phyloP scores from a whole-genome alignment of 1,140 invertebrate species.

The Planococcus citri region DNA sequence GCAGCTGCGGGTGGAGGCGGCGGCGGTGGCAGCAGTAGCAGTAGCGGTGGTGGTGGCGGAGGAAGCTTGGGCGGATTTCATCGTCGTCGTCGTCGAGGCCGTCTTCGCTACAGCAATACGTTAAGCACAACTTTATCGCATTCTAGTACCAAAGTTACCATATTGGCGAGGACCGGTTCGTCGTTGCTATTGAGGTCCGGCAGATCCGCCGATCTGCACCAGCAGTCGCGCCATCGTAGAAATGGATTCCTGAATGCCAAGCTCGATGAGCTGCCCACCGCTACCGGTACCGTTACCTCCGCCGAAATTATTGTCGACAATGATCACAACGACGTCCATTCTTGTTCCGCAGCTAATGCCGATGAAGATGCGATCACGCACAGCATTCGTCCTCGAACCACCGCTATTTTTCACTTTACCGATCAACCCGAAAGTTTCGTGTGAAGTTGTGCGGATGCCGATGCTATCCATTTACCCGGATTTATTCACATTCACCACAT shows the following conservation, averaged over 20 bases:
- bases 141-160: constrained; percentile 24
- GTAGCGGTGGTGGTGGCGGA: too few species aligned
- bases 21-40: background rate
- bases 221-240: background rate
- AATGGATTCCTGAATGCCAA: background rate
- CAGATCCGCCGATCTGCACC: background rate
- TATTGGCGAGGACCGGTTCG: background rate
- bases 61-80: background rate
- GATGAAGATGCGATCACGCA: background rate
- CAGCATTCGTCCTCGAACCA: background rate
- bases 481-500: too few species aligned
- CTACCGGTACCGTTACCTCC: background rate
- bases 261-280: background rate
- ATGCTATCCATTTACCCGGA: too few species aligned
- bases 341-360: too few species aligned
- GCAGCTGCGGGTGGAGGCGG: constrained; percentile 27
- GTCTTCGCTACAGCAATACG: constrained; percentile 27
- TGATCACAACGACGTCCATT: too few species aligned
- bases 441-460: background rate
- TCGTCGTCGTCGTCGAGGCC: background rate
- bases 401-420: background rate
- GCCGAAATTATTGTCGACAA: background rate
- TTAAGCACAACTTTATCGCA: constrained; percentile 28
- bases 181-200: background rate
- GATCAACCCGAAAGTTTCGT: constrained; percentile 12